These are phyloP conservation scores for Hephaestus fuliginosus DNA, from an alignment of 2,797 vertebrate genomes.

Conservation along the genomic window DNA sequence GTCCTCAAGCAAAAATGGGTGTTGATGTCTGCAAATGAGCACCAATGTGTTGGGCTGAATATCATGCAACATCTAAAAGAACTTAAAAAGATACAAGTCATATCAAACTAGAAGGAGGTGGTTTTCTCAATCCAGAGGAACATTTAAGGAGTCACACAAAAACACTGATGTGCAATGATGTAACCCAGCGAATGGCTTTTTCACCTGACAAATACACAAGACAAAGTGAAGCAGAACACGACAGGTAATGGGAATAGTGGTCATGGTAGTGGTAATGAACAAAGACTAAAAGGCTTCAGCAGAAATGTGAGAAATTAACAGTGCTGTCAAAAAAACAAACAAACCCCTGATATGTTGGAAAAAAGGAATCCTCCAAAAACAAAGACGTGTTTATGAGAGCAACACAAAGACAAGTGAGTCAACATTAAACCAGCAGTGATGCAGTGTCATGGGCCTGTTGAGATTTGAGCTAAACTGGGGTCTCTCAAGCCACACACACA, in stretches of 20 bases:
- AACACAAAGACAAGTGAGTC: conserved; percentile 43
- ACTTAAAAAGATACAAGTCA: conserved; percentile 5
- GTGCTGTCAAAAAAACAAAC: conserved; percentile 42
- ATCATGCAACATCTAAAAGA: conserved; percentile 2
- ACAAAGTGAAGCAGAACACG: conserved; percentile 10
- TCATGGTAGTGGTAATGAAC: conserved; percentile 11
- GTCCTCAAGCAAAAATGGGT: not conserved
- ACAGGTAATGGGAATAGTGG: conserved; percentile 29
- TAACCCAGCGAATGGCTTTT: conserved; percentile 35
- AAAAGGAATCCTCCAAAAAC: conserved; percentile 49
- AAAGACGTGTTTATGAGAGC: conserved; percentile 31
- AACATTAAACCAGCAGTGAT: conserved; percentile 53
- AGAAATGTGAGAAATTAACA: conserved; percentile 29
- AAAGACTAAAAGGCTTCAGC: conserved; percentile 7
- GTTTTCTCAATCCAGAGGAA: not conserved
- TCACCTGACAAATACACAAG: conserved; percentile 26
- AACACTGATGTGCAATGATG: not conserved
- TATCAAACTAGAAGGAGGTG: conserved; percentile 9
- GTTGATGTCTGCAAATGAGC: not conserved
- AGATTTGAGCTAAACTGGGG: conserved; percentile 67
- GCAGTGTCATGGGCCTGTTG: conserved; percentile 61
- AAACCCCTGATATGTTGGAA: conserved; percentile 58
- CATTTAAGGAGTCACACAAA: not conserved
- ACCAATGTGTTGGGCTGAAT: conserved; percentile 10
- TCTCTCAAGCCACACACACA: conserved; percentile 42